A percentile compares a stretch with the other conserved stretches of the same genome.
phyloP scores from a whole-genome alignment of 2,888 invertebrate species.

The Minunthozetes semirufus region DNA sequence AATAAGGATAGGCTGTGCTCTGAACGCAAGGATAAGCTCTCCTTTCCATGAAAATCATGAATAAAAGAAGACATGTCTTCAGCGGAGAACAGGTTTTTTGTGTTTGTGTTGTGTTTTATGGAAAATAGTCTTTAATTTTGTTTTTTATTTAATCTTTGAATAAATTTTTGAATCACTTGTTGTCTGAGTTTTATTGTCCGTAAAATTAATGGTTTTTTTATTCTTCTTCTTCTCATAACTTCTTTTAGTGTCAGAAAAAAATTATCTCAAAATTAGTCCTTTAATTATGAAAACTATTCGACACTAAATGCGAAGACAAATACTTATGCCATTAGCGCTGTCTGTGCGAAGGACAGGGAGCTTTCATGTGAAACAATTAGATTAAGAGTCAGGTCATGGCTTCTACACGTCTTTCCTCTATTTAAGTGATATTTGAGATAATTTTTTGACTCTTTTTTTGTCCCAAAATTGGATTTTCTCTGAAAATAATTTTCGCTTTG shows the following conservation, averaged over 20 bases:
- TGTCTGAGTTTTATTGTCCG: neutral
- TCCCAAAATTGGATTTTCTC: too few relatives aligned
- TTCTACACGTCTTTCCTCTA: neutral
- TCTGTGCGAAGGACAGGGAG: neutral
- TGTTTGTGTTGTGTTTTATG: neutral
- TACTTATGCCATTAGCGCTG: neutral
- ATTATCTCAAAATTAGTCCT: neutral
- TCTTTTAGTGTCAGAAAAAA: neutral
- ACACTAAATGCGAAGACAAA: neutral
- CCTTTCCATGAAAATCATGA: too few relatives aligned
- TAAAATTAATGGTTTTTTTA: neutral
- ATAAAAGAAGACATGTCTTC: neutral
- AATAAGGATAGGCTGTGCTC: too few relatives aligned
- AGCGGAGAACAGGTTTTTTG: too few relatives aligned
- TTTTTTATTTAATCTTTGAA: neutral
- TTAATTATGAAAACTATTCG: neutral
- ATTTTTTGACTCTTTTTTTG: neutral
- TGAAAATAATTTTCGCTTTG: too few relatives aligned
- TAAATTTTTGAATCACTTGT: neutral
- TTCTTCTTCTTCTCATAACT: neutral
- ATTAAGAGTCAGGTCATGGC: neutral
- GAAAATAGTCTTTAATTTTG: neutral
- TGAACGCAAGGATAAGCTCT: too few relatives aligned
- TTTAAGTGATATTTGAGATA: neutral
- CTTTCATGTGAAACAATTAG: neutral